Conservation (phyloP, 2,113 vertebrate species). For the Verasper variegatus region DNA sequence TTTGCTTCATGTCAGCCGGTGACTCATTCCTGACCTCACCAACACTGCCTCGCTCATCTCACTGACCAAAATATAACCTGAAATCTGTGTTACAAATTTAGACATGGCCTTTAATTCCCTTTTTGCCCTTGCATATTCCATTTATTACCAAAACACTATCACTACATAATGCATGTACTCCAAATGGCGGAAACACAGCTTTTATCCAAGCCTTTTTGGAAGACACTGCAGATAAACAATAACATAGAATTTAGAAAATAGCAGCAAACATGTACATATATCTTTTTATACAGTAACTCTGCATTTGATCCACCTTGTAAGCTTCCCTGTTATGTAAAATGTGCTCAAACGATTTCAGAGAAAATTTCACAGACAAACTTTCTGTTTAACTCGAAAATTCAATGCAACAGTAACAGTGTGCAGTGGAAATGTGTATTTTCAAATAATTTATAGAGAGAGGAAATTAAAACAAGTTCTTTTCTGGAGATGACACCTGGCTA, state of each 20-base stretch:
- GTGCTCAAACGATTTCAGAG: background rate
- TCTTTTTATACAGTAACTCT: no score
- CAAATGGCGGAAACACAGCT: background rate
- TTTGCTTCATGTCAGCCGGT: conserved; percentile 8
- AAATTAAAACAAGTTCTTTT: conserved; percentile 9
- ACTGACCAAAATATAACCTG: conserved; percentile 20
- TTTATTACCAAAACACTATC: conserved; percentile 3
- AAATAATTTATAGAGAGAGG: conserved; percentile 17
- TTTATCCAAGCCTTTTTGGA: background rate
- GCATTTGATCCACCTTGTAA: background rate
- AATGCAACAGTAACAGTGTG: conserved; percentile 4
- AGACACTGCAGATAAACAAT: background rate
- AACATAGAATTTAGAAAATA: background rate
- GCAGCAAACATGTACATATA: background rate
- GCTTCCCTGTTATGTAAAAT: background rate
- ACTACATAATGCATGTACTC: background rate
- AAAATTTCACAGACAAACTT: background rate
- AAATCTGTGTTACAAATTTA: conserved; percentile 25
- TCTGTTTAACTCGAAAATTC: background rate
- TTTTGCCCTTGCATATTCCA: background rate
- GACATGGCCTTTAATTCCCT: background rate
- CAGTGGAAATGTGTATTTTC: conserved; percentile 13
- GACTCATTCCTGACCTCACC: conserved; percentile 27
- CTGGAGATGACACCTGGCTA: background rate
- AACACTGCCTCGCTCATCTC: conserved; percentile 9